A percentile compares a stretch with the other conserved stretches of the same genome.
These are phyloP conservation scores for Danaus chrysippus DNA, from an alignment of 2,888 invertebrate genomes.

Conservation along the genomic window DNA sequence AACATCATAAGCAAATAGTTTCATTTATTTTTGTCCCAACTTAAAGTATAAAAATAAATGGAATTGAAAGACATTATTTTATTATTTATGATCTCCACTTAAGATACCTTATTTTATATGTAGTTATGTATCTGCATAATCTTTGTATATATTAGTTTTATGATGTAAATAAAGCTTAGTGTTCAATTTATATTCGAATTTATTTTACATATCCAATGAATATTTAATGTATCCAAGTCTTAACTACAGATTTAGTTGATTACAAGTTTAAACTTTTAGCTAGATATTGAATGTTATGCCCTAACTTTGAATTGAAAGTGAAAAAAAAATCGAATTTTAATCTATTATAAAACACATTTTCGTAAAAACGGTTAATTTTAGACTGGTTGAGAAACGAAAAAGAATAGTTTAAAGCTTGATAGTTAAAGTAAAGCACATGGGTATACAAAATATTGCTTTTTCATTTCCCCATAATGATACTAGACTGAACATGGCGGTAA, in stretches of 20 bases:
- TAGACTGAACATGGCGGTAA: no score
- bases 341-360: no score
- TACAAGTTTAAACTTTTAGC: neutral
- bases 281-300: no score
- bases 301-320: no score
- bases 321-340: no score
- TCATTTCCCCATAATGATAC: no score
- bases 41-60: slow-evolving; percentile 74
- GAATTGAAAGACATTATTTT: slow-evolving; percentile 61
- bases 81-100: slow-evolving; percentile 67
- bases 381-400: no score
- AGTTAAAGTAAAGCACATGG: no score
- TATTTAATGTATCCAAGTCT: slow-evolving; percentile 2
- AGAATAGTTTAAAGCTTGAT: no score
- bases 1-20: slow-evolving; percentile 49
- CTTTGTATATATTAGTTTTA: slow-evolving; percentile 42
- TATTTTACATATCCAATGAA: slow-evolving; percentile 22
- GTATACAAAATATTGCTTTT: no score
- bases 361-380: no score
- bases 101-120: slow-evolving; percentile 30
- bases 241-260: neutral
- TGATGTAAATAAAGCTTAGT: slow-evolving; percentile 58
- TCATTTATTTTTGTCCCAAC: slow-evolving; percentile 74
- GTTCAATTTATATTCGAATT: slow-evolving; percentile 25
- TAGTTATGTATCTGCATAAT: slow-evolving; percentile 27